A percentile compares a stretch with the other conserved stretches of the same genome.
Evolutionary conservation across 2,888 invertebrate species (phyloP).

Genomic region (Heteromurus nitidus): DNA sequence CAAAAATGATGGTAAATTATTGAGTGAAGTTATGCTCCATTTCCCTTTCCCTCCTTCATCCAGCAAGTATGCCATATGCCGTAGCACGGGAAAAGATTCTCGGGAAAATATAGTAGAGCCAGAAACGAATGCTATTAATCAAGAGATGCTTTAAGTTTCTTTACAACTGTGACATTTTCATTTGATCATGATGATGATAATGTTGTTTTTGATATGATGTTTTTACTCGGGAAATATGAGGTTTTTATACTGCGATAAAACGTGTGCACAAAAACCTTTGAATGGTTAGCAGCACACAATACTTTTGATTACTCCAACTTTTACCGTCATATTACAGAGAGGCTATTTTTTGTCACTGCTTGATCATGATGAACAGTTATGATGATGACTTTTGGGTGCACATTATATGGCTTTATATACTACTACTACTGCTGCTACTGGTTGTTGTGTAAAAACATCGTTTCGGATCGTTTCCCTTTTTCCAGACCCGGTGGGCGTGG

Average conservation of each 20-base stretch:
- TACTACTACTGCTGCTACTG: too few species aligned
- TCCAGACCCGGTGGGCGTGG: conserved; percentile 70
- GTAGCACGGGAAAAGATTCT: conserved; percentile 29
- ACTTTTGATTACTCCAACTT: conserved; percentile 54
- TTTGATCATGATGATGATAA: conserved; percentile 53
- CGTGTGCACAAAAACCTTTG: not conserved
- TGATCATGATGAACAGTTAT: conserved; percentile 58
- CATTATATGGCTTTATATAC: conserved; percentile 23
- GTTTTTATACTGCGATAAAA: not conserved
- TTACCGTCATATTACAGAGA: conserved; percentile 41
- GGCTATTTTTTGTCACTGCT: conserved; percentile 41
- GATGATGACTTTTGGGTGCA: conserved; percentile 32
- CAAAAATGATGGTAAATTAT: conserved; percentile 46
- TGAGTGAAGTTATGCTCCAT: conserved; percentile 53
- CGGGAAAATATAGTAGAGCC: conserved; percentile 17
- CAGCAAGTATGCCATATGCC: too few species aligned
- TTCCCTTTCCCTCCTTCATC: conserved; percentile 36
- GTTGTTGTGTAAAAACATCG: too few species aligned
- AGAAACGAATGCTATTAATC: conserved; percentile 62
- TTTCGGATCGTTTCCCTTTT: not conserved
- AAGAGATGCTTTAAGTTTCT: conserved; percentile 57
- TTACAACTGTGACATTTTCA: conserved; percentile 60
- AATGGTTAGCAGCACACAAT: conserved; percentile 4
- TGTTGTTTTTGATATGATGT: conserved; percentile 31
- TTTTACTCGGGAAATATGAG: not conserved